phyloP scores from a whole-genome alignment of 2,113 vertebrate species.

The Syrrhaptes paradoxus region DNA sequence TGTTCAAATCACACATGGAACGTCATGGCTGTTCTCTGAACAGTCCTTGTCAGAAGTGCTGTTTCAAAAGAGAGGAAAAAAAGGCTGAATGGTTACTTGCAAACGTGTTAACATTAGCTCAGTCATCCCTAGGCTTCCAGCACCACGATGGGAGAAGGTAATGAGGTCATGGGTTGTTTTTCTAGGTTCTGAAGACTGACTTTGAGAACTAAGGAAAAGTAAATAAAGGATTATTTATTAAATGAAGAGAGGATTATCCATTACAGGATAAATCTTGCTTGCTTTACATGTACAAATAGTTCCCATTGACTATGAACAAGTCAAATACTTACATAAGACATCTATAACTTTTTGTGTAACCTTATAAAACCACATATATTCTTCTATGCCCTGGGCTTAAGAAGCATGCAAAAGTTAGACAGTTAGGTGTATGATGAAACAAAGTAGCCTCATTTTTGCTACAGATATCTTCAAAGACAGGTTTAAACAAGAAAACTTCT shows the following conservation, averaged over 20 bases:
- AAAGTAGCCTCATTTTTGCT: neutral
- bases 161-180: slow-evolving; percentile 57
- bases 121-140: slow-evolving; percentile 34
- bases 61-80: neutral
- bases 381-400: neutral
- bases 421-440: neutral
- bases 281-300: slow-evolving; percentile 36
- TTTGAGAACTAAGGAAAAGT: slow-evolving; percentile 54
- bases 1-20: neutral
- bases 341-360: slow-evolving; percentile 33
- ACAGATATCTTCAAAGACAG: neutral
- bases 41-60: neutral
- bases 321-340: slow-evolving; percentile 50
- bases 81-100: neutral
- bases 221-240: slow-evolving; percentile 70
- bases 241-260: slow-evolving; percentile 64
- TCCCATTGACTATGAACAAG: slow-evolving; percentile 48
- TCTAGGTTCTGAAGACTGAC: slow-evolving; percentile 46
- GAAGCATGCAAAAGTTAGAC: neutral
- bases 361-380: neutral
- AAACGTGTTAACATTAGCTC: slow-evolving; percentile 14
- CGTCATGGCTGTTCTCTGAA: neutral
- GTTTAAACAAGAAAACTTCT: neutral
- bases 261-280: slow-evolving; percentile 59
- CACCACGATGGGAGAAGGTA: slow-evolving; percentile 44